Base-by-base conservation (phyloP, 2,888 invertebrate genomes). In the Carabus problematicus region DNA sequence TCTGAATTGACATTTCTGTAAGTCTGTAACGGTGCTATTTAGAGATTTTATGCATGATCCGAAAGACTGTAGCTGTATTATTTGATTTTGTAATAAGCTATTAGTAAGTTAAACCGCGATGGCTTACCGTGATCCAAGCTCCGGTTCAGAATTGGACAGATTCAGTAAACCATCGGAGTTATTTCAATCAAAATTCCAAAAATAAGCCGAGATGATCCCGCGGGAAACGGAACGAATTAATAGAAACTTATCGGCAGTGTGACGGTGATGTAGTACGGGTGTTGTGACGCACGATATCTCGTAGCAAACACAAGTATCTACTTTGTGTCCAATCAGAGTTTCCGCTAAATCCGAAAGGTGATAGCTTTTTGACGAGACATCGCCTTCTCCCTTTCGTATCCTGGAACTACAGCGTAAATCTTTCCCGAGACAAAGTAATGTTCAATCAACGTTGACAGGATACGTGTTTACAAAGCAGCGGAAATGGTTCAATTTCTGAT, bases 111-210 rank as follows among this genome's bases (percentile, higher is more conserved):
- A 29, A 29, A 29, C 29, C 2, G 29, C 29, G 29, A 29, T 29
- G 29, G 29, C 29, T 29, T 29, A 29, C 6, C 29, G 29, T 29
- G 29, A 29, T 29, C 29, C 29, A 29, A 29, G 6, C 29, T 3
- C 29, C 6, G 29, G 6, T 29, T 29, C 29, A 29, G 29, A 29
- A 6, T 29, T 29, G 29, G 29, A 29, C 29, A 29, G 6, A 2
- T 29, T 29, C 29, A 2, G 29, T 29, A 29, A 29, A 29, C 29
- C 29, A 16, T 47, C 3, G 12, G 58, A 66, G 56, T 66, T 66
- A 66, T 66, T 66, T 66, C 64, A 66, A 66, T 66, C 64, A 66
- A 66, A 66, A 66, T 66, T 47, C 64, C 58, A 47, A 66, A 66
- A 66, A 58, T 58, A 66, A 66, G 56, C 58, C 58, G 12, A 18